These are phyloP conservation scores for Pocillopora damicornis DNA, from an alignment of 64 coral and sea anemone species.

Conservation along the genomic window DNA sequence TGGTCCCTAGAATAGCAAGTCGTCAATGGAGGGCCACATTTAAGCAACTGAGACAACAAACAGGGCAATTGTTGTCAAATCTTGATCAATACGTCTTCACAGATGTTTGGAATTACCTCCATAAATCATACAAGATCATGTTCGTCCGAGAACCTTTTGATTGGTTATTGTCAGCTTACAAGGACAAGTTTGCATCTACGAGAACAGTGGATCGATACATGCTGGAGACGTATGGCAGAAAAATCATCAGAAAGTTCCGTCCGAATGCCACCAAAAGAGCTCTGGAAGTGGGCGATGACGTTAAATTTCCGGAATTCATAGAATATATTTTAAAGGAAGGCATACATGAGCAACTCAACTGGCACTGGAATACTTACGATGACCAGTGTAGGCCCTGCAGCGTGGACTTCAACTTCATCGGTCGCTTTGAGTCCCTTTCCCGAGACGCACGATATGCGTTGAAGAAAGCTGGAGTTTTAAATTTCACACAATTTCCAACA, in stretches of 20 bases:
- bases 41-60: background rate
- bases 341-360: background rate
- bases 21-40: background rate
- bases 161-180: slow-evolving; percentile 15
- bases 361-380: background rate
- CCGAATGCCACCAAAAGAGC: background rate
- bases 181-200: background rate
- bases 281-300: background rate
- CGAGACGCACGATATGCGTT: background rate
- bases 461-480: background rate
- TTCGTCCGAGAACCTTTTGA: slow-evolving; percentile 26
- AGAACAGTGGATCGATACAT: background rate
- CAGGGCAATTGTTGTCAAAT: background rate
- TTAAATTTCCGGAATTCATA: slow-evolving; percentile 13
- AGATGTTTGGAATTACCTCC: background rate
- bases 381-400: background rate
- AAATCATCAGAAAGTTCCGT: background rate
- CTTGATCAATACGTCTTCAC: background rate
- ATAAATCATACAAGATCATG: background rate
- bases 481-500: background rate
- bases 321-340: slow-evolving; percentile 10
- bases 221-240: background rate
- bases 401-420: slow-evolving; percentile 8
- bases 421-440: slow-evolving; percentile 1
- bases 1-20: background rate